phyloP scores from a whole-genome alignment of 23 tunicate species.

The Ciona savignyi region DNA sequence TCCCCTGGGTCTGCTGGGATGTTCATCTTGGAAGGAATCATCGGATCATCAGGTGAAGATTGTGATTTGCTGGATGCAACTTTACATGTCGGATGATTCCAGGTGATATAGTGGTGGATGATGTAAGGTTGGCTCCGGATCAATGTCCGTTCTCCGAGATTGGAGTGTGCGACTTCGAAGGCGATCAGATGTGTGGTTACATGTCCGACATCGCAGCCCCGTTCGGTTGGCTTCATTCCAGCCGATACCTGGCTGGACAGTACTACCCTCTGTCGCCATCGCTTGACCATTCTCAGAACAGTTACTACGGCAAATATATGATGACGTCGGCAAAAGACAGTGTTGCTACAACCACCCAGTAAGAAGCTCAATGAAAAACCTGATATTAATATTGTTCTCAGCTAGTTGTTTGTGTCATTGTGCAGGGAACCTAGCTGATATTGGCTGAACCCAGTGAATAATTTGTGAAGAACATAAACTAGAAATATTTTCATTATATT shows the following conservation, averaged over 20 bases:
- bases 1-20: neutral
- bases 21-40: slow-evolving; percentile 24
- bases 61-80: no score
- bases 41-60: slow-evolving; percentile 5
- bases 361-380: no score
- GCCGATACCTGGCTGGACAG: slow-evolving; percentile 1
- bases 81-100: neutral
- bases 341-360: slow-evolving; percentile 13
- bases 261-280: slow-evolving; percentile 18
- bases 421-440: no score
- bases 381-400: no score
- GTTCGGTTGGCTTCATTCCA: slow-evolving; percentile 26
- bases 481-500: no score
- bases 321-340: slow-evolving; percentile 11
- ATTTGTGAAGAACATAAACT: no score
- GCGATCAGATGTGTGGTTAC: slow-evolving; percentile 25
- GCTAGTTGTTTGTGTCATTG: no score
- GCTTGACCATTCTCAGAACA: slow-evolving; percentile 29
- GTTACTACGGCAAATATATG: slow-evolving; percentile 35
- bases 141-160: slow-evolving; percentile 38
- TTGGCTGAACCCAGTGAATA: no score
- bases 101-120: slow-evolving; percentile 74
- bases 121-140: slow-evolving; percentile 16
- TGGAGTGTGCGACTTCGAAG: slow-evolving; percentile 69
- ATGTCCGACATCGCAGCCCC: slow-evolving; percentile 5